Percentiles rank a stretch among this genome's conserved stretches.
phyloP scores from a whole-genome alignment of 2,797 vertebrate genomes.

The Sebastes steindachneri region DNA sequence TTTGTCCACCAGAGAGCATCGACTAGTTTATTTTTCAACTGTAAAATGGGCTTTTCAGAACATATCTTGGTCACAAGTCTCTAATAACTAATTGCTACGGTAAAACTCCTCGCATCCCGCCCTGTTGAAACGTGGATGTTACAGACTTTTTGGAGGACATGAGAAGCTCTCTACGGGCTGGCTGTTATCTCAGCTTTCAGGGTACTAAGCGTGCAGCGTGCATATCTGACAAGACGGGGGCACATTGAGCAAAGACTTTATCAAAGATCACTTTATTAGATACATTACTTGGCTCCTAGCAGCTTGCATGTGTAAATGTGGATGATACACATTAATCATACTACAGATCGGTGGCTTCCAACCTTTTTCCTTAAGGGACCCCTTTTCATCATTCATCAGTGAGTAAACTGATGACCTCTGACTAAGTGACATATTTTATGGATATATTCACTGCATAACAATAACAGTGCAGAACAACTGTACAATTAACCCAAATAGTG shows the following conservation, averaged over 20 bases:
- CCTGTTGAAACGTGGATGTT: neutral
- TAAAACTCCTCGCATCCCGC: neutral
- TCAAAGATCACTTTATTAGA: neutral
- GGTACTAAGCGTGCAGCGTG: neutral
- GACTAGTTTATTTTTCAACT: neutral
- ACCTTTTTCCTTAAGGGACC: too few species aligned
- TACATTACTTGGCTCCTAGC: neutral
- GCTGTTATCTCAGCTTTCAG: neutral
- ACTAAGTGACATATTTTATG: too few species aligned
- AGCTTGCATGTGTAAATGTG: neutral
- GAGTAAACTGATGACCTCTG: too few species aligned
- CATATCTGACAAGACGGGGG: neutral
- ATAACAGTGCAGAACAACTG: too few species aligned
- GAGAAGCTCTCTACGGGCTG: neutral
- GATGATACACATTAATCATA: too few species aligned
- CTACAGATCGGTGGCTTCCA: too few species aligned
- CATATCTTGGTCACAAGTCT: neutral
- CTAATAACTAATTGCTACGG: neutral
- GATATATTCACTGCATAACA: too few species aligned
- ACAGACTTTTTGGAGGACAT: neutral
- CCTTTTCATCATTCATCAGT: too few species aligned
- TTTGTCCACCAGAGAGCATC: neutral
- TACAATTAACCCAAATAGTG: too few species aligned
- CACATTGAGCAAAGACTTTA: neutral
- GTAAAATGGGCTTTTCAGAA: neutral